Evolutionary conservation across 2,888 invertebrate species (phyloP).

Genomic region (Dryomyza anilis): DNA sequence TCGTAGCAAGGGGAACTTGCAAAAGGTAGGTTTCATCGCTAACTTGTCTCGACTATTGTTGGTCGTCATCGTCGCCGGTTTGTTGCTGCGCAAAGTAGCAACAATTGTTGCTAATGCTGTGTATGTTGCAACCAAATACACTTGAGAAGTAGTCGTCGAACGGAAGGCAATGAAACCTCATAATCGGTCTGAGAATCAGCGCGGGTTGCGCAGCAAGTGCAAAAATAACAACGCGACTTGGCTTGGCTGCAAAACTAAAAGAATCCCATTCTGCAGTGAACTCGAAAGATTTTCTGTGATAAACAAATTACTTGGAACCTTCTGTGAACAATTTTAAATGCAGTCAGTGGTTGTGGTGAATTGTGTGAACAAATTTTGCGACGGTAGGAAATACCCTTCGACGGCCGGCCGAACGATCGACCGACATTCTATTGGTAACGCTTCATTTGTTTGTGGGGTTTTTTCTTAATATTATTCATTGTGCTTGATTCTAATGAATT

Average conservation of each 20-base stretch:
- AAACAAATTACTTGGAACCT: background rate
- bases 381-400: no score
- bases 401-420: no score
- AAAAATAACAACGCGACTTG: background rate
- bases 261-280: slow-evolving; percentile 7
- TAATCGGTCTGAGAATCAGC: no score
- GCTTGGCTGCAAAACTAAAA: no score
- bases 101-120: no score
- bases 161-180: no score
- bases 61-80: background rate
- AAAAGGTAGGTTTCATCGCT: background rate
- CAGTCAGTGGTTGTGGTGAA: background rate
- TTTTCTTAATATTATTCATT: no score
- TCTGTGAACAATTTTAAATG: background rate
- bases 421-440: background rate
- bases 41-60: background rate
- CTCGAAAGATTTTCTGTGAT: slow-evolving; percentile 2
- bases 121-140: no score
- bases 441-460: background rate
- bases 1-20: no score
- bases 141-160: no score
- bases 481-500: background rate
- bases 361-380: no score
- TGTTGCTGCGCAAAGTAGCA: no score
- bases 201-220: background rate